phyloP scores from a whole-genome alignment of 2,888 invertebrate species.

The Metalampra italica region DNA sequence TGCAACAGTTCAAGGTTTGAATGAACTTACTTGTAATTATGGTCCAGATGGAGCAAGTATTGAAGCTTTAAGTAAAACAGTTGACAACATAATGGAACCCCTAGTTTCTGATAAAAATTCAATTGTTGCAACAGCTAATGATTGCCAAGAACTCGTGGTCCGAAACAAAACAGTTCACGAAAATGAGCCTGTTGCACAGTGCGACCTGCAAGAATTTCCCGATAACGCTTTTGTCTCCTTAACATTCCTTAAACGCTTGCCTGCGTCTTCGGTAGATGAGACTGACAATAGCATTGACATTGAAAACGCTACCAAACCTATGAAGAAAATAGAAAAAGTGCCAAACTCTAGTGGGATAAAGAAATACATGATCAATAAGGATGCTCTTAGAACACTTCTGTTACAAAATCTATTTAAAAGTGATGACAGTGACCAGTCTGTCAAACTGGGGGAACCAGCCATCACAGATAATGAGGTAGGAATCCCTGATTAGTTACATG shows the following conservation, averaged over 20 bases:
- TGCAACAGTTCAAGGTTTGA: too few relatives aligned
- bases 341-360: conserved; percentile 26
- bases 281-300: conserved; percentile 25
- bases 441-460: conserved; percentile 29
- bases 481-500: conserved; percentile 20
- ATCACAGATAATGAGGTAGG: conserved; percentile 53
- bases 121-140: too few relatives aligned
- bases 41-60: too few relatives aligned
- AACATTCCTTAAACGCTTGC: conserved; percentile 51
- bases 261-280: conserved; percentile 24
- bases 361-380: conserved; percentile 41
- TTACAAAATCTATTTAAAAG: conserved; percentile 49
- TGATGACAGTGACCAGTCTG: conserved; percentile 35
- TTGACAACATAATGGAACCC: too few relatives aligned
- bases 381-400: conserved; percentile 50
- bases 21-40: too few relatives aligned
- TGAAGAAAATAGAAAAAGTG: conserved; percentile 33
- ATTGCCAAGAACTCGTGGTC: not conserved
- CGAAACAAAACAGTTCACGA: conserved; percentile 10
- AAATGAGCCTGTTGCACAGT: conserved; percentile 14
- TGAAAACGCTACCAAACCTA: conserved; percentile 21
- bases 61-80: not conserved
- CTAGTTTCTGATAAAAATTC: too few relatives aligned
- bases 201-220: conserved; percentile 38
- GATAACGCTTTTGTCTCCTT: conserved; percentile 56